A percentile compares a stretch with the other conserved stretches of the same genome.
These are phyloP conservation scores for Arremon brunneinucha DNA, from an alignment of 2,797 vertebrate species.

Conservation along the genomic window DNA sequence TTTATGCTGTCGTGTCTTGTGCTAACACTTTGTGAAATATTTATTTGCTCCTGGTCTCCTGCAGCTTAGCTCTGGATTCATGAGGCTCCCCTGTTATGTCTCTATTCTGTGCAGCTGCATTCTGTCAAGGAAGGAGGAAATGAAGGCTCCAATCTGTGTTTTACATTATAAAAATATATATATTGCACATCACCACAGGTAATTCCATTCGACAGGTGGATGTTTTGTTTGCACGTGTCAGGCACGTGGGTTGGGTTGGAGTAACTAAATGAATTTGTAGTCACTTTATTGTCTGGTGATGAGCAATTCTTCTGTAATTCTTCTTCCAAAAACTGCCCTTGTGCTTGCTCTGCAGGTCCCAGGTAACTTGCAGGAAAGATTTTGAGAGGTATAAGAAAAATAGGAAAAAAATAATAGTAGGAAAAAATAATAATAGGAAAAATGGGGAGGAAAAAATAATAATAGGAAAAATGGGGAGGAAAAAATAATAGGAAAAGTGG, in stretches of 20 bases:
- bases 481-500: too few relatives aligned
- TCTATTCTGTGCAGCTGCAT: conserved; percentile 48
- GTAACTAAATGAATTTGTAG: not conserved
- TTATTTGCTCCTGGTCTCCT: conserved; percentile 63
- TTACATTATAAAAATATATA: not conserved
- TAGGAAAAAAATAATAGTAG: too few relatives aligned
- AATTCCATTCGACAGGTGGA: not conserved
- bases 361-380: not conserved
- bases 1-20: conserved; percentile 61
- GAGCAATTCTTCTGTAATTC: not conserved
- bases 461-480: too few relatives aligned
- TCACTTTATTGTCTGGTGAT: not conserved
- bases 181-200: not conserved
- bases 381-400: not conserved
- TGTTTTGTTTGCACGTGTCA: not conserved
- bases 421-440: too few relatives aligned
- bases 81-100: not conserved
- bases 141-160: conserved; percentile 17
- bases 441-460: too few relatives aligned
- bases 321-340: not conserved
- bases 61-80: conserved; percentile 49
- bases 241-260: not conserved
- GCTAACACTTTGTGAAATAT: conserved; percentile 70
- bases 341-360: not conserved
- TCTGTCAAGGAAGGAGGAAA: conserved; percentile 24